phyloP scores from a whole-genome alignment of 2,113 vertebrate species.

The Aegithalos caudatus region DNA sequence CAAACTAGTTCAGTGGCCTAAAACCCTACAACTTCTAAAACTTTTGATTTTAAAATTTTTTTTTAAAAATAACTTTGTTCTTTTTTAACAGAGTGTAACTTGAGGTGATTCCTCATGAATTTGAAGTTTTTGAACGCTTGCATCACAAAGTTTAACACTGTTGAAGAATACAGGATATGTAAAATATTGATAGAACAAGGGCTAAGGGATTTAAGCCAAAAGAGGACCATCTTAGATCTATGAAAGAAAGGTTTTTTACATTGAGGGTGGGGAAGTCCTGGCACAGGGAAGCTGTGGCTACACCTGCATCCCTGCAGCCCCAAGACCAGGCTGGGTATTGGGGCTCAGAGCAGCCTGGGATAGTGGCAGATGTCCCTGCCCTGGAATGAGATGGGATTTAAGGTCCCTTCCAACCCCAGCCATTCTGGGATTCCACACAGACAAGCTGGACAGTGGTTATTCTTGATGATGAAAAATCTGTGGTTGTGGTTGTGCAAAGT shows the following conservation, averaged over 20 bases:
- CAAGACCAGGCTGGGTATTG: accelerated
- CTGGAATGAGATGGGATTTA: neutral
- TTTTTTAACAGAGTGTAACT: neutral
- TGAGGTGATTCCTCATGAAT: neutral
- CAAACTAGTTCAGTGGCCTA: neutral
- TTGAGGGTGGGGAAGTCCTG: accelerated
- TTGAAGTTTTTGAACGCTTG: neutral
- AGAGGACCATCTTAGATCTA: neutral
- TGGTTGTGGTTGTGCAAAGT: neutral
- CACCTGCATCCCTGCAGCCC: neutral
- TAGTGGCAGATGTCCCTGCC: neutral
- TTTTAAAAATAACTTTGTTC: neutral
- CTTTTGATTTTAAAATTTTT: neutral
- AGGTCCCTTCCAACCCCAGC: neutral
- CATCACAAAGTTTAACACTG: neutral
- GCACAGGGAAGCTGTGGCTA: neutral
- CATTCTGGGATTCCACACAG: neutral
- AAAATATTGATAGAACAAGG: neutral
- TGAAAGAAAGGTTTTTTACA: neutral
- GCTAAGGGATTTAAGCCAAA: neutral
- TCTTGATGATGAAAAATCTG: neutral
- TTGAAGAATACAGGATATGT: neutral
- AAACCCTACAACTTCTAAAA: neutral
- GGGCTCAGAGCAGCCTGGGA: neutral
- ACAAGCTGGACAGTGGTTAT: neutral